Percentiles rank a stretch among this genome's conserved stretches.
phyloP scores from a whole-genome alignment of 2,888 invertebrate genomes.

The Diploptera punctata region DNA sequence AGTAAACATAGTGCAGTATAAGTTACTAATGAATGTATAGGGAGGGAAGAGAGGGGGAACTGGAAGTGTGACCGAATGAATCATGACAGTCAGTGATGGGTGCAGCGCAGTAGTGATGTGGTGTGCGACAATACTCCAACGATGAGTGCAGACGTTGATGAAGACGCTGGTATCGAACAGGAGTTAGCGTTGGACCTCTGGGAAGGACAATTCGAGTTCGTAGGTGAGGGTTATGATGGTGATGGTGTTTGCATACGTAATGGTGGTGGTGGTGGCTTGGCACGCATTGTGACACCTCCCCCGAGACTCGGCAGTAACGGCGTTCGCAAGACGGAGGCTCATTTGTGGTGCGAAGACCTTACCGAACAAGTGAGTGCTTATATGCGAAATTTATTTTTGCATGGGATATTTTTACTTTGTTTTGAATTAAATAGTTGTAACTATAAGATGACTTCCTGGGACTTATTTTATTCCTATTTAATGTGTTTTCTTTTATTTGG shows the following conservation, averaged over 20 bases:
- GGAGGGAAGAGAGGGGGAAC: constrained; percentile 3
- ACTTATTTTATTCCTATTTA: no score
- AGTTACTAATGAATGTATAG: no score
- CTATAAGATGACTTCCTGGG: no score
- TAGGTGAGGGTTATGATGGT: constrained; percentile 57
- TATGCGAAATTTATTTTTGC: no score
- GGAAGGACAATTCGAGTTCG: constrained; percentile 88
- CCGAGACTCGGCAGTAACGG: constrained; percentile 53
- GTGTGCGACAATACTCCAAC: not conserved
- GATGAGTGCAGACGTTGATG: constrained; percentile 44
- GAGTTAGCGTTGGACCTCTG: constrained; percentile 87
- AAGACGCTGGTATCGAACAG: constrained; percentile 25
- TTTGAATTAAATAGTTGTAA: no score
- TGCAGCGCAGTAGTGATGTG: not conserved
- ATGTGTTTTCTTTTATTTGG: no score
- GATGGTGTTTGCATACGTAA: constrained; percentile 21
- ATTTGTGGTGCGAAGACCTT: constrained; percentile 65
- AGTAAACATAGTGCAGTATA: no score
- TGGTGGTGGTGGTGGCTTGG: constrained; percentile 44
- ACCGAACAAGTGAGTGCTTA: constrained; percentile 64
- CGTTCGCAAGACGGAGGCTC: constrained; percentile 62
- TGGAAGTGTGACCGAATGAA: constrained; percentile 41
- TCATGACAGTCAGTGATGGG: not conserved
- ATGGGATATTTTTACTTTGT: no score
- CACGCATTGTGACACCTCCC: constrained; percentile 46